These are phyloP conservation scores for Catocala nupta DNA, from an alignment of 2,888 invertebrate genomes.

Conservation along the genomic window DNA sequence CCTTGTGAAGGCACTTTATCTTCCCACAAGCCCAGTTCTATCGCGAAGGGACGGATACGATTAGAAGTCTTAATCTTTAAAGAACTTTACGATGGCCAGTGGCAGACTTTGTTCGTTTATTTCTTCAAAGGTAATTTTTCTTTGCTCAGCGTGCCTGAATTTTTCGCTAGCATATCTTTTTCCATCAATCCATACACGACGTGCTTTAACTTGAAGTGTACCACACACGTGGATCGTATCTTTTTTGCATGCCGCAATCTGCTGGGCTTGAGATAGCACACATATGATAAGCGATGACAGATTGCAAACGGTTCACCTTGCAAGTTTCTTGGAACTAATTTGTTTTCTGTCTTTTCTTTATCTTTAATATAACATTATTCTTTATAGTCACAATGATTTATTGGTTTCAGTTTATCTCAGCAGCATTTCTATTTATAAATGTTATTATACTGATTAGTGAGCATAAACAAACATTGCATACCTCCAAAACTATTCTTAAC, in stretches of 20 bases:
- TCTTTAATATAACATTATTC: slow-evolving; percentile 24
- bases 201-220: slow-evolving; percentile 22
- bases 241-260: slow-evolving; percentile 40
- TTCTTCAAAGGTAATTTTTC: slow-evolving; percentile 30
- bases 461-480: slow-evolving; percentile 11
- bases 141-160: slow-evolving; percentile 16
- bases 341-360: slow-evolving; percentile 35
- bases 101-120: slow-evolving; percentile 49
- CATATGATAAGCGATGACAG: slow-evolving; percentile 61
- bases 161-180: slow-evolving; percentile 25
- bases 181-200: slow-evolving; percentile 32
- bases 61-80: slow-evolving; percentile 80
- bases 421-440: slow-evolving; percentile 10
- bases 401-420: slow-evolving; percentile 13
- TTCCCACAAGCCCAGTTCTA: slow-evolving; percentile 76
- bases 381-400: slow-evolving; percentile 14
- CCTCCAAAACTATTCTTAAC: slow-evolving; percentile 39
- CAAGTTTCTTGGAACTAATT: slow-evolving; percentile 37
- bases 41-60: slow-evolving; percentile 72
- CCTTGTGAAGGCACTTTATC: slow-evolving; percentile 80
- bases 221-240: slow-evolving; percentile 34
- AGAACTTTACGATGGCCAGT: slow-evolving; percentile 57
- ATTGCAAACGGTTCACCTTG: slow-evolving; percentile 50
- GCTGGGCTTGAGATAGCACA: slow-evolving; percentile 41
- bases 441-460: no score